Conservation (phyloP, 2,113 vertebrate genomes). For the Sylvilagus bachmani region DNA sequence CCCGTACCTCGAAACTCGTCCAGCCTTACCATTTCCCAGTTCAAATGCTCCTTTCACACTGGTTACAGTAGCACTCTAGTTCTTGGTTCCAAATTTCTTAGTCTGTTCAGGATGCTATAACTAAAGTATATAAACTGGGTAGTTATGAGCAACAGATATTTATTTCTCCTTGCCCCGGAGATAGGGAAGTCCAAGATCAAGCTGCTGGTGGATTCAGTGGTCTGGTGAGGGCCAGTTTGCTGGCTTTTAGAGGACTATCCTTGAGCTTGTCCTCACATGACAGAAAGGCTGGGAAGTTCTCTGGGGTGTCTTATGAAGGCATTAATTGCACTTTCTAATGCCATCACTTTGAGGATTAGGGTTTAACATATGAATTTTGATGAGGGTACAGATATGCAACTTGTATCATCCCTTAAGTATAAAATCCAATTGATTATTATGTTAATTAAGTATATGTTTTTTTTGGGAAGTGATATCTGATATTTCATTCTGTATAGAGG, state of each 20-base stretch:
- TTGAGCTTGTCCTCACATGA: neutral
- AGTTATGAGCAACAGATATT: neutral
- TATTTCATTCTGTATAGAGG: constrained; percentile 14
- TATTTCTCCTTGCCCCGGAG: neutral
- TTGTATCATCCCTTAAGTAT: constrained; percentile 15
- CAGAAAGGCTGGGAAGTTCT: neutral
- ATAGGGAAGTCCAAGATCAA: neutral
- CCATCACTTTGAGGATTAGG: neutral
- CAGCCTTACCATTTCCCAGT: neutral
- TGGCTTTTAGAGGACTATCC: neutral
- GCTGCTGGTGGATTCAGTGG: neutral
- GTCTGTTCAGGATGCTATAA: neutral
- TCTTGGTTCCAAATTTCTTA: neutral
- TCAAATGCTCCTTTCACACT: neutral
- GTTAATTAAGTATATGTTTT: constrained; percentile 19
- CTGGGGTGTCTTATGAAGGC: neutral
- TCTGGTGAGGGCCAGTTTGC: neutral
- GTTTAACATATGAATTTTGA: constrained; percentile 20
- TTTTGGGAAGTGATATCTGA: neutral
- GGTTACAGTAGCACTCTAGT: neutral
- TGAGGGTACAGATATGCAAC: neutral
- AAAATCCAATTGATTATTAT: constrained; percentile 13
- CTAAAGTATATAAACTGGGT: neutral
- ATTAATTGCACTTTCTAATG: neutral
- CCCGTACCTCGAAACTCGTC: neutral